Percentiles rank a stretch among this genome's conserved stretches.
Conservation (phyloP, 2,797 vertebrate genomes). For the Coregonus sp. region DNA sequence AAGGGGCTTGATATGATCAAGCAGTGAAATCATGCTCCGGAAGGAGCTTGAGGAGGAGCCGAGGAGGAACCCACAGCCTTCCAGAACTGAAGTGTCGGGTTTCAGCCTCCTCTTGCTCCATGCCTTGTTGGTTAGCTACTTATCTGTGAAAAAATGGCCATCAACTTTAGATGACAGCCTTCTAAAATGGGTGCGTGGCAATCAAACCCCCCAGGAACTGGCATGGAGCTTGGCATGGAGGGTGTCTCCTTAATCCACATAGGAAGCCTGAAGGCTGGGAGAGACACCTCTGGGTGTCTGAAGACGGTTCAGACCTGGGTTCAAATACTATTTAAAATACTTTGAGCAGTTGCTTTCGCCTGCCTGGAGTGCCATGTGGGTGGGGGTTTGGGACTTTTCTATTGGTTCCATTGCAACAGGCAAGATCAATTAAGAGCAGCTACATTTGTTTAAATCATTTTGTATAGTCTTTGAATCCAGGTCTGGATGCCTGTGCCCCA, state of each 20-base stretch:
- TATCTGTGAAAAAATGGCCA: slow-evolving; percentile 74
- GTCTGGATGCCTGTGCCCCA: too few relatives aligned
- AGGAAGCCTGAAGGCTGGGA: slow-evolving; percentile 64
- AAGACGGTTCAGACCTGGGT: slow-evolving; percentile 26
- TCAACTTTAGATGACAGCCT: slow-evolving; percentile 73
- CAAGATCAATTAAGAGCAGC: too few relatives aligned
- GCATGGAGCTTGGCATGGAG: slow-evolving; percentile 33
- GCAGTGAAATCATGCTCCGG: slow-evolving; percentile 67
- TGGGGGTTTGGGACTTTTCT: not conserved
- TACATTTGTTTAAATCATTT: too few relatives aligned
- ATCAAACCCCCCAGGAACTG: slow-evolving; percentile 58
- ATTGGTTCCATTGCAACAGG: too few relatives aligned
- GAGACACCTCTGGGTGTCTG: slow-evolving; percentile 43
- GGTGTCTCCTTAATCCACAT: slow-evolving; percentile 58
- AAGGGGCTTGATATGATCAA: slow-evolving; percentile 61
- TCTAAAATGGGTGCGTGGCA: slow-evolving; percentile 76
- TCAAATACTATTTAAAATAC: too few relatives aligned
- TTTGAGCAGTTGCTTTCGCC: too few relatives aligned
- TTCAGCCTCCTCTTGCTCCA: slow-evolving; percentile 55
- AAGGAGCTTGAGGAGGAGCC: slow-evolving; percentile 38
- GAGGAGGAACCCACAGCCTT: slow-evolving; percentile 58
- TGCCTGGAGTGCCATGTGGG: too few relatives aligned
- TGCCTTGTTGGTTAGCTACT: slow-evolving; percentile 46
- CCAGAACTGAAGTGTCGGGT: slow-evolving; percentile 63
- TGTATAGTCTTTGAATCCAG: too few relatives aligned